Conservation (phyloP, 2,797 vertebrate species). For the Sebastes kiyomatsui region DNA sequence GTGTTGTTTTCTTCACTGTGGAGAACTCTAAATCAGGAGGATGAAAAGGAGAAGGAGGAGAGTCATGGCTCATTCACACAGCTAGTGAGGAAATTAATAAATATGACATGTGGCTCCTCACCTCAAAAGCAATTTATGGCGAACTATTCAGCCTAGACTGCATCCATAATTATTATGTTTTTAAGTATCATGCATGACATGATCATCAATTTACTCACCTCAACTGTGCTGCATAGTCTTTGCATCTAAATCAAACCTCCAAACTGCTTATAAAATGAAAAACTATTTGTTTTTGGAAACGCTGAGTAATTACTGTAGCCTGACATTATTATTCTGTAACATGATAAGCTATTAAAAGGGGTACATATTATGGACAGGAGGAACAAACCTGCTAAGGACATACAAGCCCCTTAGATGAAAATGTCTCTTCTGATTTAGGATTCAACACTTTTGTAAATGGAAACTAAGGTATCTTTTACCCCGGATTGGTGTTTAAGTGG, state of each 20-base stretch:
- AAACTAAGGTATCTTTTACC: background rate
- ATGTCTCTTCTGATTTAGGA: background rate
- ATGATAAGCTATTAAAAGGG: too few relatives aligned
- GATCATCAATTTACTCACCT: background rate
- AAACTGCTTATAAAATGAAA: background rate
- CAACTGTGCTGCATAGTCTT: too few relatives aligned
- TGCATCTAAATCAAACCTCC: background rate
- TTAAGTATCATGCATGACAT: too few relatives aligned
- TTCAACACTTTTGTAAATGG: background rate
- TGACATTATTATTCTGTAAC: too few relatives aligned
- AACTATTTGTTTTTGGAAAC: background rate
- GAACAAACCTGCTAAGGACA: background rate
- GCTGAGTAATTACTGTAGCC: background rate
- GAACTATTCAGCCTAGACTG: background rate
- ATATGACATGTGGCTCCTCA: background rate
- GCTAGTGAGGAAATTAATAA: slow-evolving; percentile 12
- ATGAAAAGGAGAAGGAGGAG: background rate
- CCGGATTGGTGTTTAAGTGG: background rate
- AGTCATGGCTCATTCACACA: slow-evolving; percentile 1
- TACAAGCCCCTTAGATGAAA: background rate
- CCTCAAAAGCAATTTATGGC: background rate
- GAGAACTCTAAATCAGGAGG: background rate
- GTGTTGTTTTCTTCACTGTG: background rate
- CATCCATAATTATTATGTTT: background rate
- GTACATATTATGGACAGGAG: background rate